Base-by-base conservation (phyloP, 2,797 vertebrate genomes). In the Epinephelus malabaricus region DNA sequence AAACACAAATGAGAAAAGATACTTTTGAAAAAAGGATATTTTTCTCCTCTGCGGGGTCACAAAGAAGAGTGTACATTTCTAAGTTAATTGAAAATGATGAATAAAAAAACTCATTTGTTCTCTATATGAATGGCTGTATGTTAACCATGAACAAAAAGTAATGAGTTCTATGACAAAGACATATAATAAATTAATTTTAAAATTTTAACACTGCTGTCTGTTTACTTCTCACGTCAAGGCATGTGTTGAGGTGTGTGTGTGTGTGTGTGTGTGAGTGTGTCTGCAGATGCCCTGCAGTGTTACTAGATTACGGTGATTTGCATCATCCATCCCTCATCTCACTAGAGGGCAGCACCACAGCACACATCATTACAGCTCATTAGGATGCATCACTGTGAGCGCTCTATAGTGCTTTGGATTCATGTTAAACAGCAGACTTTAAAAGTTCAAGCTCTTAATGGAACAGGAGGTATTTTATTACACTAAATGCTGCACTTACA, bases 161-260 rank as follows among this genome's bases (percentile, higher is more conserved):
- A 94, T 93, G 87, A 93, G 89, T 92, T 95, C 94, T 94, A 95
- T 94, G 92, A 94, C 84, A 94, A 94, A 94, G 89, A 93, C 91
- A 85, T 95, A 95, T 95, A 96, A 95, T 96, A 95, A 96, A 96
- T 95, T 95, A 94, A 96, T 95, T 96, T 95, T 87, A 94, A 96
- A 94, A 91, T 86, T 90, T 86, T 75, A 76, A 38, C 15, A 0
- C 0, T 1, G 27, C 8, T 60, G 12, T 67, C 11, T 40, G 25
- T 79, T 14, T 25, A 46, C 68, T 40, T 66, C 6, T 58, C 18
- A 23, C 25, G 67, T 69, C 0, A 1, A 17, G 17, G 21, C 17
- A 6, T 69, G 1, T 38, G 30, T 14, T 2, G 6, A 30, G 2
- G 25, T 13, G 45, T 43, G 17, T 49, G 17, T 49, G 17, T 49